Evolutionary conservation across 2,797 vertebrate species (phyloP), one percentile per base, ranked within the genome.

Genomic region (Sebastolobus alascanus): DNA sequence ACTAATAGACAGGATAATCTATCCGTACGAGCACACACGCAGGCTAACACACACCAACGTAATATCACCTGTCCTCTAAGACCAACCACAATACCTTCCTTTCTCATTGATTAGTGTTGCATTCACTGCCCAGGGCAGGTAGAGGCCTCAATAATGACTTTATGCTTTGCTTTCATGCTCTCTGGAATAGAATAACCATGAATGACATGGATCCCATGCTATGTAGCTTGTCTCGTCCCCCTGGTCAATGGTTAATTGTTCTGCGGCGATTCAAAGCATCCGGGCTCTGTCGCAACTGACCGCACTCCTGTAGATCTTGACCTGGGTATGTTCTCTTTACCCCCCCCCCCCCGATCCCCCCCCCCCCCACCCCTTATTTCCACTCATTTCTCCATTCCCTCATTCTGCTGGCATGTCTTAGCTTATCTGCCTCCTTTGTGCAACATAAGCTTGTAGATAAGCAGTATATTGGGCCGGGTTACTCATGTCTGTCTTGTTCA

Each of bases 191-290:
- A 90, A 87, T 85, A 87, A 89, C 85, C 83, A 64, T 29, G 88
- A 90, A 90, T 80, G 93, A 91, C 89, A 92, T 79, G 54, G 85
- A 91, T 90, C 87, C 87, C 33, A 13, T n/a, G 72, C 80, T 77
- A 60, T 67, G 85, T 22, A 65, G 80, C 80, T 79, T 31, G 68
- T 73, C 64, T 60, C 81, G 84, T 69, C 69, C 67, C 74, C 71
- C 73, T 85, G 75, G 93, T 96, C 92, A 95, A 95, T 95, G 94
- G 92, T 94, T 96, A 95, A 95, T 94, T 94, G 92, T 92, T 93
- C 92, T 85, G 75, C 60, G 40, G 83, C 54, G 18, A 90, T 89
- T 92, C 88, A 90, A 92, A 92, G 92, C 80, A 82, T 91, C 91
- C 79, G 20, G 82, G 27, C 79, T 86, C 79, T 85, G 90, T 92